A percentile compares a stretch with the other conserved stretches of the same genome.
Conservation (phyloP, 2,113 vertebrate species). For the Poeciliopsis prolifica region DNA sequence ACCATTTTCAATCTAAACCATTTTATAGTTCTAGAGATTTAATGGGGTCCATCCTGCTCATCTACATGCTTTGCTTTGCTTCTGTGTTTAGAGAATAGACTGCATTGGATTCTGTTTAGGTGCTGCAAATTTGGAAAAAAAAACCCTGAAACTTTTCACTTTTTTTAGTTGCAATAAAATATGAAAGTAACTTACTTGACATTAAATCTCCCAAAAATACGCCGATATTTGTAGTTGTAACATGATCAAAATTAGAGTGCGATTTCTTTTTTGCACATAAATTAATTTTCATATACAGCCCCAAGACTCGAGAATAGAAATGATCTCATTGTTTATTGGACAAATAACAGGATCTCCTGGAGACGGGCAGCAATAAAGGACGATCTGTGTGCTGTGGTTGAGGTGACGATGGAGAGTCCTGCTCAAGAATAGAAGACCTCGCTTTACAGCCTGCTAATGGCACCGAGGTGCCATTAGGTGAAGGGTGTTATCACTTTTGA, state of each 20-base stretch:
- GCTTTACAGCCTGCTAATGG: conserved; percentile 73
- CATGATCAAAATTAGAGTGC: neutral
- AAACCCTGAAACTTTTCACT: no score
- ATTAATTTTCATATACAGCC: neutral
- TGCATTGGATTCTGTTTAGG: neutral
- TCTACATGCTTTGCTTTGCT: no score
- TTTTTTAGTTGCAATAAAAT: no score
- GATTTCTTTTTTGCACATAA: neutral
- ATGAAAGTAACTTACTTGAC: no score
- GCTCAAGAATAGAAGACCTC: conserved; percentile 33
- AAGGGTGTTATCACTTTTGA: conserved; percentile 59
- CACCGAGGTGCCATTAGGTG: conserved; percentile 46
- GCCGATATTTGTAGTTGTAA: neutral
- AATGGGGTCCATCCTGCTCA: no score
- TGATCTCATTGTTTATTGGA: conserved; percentile 35
- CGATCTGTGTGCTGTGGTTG: conserved; percentile 46
- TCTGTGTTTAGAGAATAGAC: no score
- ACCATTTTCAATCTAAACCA: no score
- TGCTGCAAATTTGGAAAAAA: neutral
- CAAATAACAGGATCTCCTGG: conserved; percentile 59
- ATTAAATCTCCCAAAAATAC: no score
- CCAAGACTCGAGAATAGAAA: neutral
- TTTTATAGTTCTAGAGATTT: no score
- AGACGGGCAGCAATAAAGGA: conserved; percentile 58
- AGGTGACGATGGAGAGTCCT: conserved; percentile 61